Conservation (phyloP, 2,113 vertebrate species). For the Jacana jacana region DNA sequence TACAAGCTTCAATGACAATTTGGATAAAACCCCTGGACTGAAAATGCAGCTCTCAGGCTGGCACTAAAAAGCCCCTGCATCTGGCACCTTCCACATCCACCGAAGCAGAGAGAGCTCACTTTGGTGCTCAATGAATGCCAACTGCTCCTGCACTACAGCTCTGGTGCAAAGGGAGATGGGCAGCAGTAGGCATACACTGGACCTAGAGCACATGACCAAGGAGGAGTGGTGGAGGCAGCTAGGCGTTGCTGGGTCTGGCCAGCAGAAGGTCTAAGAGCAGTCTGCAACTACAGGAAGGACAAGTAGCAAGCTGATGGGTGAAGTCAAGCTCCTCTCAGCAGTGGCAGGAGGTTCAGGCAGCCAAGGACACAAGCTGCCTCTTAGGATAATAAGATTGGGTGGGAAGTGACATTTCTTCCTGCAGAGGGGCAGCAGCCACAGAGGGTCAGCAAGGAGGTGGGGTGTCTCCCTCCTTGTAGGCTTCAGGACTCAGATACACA, state of each 20-base stretch:
- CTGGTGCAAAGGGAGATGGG: neutral
- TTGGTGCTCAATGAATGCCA: neutral
- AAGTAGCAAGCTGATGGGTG: too few relatives aligned
- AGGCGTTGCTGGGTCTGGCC: neutral
- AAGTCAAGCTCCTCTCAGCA: neutral
- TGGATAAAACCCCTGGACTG: neutral
- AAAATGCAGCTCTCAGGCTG: neutral
- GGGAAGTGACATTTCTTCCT: neutral
- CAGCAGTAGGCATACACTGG: neutral
- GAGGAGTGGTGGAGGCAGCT: neutral
- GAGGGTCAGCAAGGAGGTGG: neutral
- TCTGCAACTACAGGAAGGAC: neutral
- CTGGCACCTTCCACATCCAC: neutral
- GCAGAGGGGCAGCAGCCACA: neutral
- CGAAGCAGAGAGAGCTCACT: accelerated
- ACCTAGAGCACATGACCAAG: neutral
- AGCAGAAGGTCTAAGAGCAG: neutral
- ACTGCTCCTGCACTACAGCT: neutral
- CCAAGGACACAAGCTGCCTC: neutral
- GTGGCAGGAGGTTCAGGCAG: neutral
- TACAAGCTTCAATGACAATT: neutral
- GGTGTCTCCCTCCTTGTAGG: neutral
- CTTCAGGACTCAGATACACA: neutral
- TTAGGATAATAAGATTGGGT: neutral
- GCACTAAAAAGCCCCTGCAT: neutral